Percentiles rank a stretch among this genome's conserved stretches.
Evolutionary conservation across 2,113 vertebrate genomes (phyloP).

Genomic region (Leptosomus discolor): DNA sequence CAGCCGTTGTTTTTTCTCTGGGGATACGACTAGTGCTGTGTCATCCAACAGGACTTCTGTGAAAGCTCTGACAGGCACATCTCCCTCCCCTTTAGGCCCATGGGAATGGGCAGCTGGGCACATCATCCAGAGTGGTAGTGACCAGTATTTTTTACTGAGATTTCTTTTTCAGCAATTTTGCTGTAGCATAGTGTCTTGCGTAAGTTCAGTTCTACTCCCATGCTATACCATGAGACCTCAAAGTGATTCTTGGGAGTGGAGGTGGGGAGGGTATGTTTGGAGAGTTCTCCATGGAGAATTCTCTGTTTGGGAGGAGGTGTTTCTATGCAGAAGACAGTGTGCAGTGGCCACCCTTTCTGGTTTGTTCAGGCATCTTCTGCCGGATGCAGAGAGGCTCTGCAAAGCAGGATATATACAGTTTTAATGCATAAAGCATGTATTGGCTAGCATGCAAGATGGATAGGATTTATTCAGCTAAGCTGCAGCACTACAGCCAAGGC

Average conservation of each 20-base stretch:
- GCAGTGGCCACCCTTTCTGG: neutral
- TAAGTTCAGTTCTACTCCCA: neutral
- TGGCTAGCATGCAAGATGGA: neutral
- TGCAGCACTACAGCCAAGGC: accelerated
- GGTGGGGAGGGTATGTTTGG: neutral
- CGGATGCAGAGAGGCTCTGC: neutral
- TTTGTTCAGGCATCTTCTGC: neutral
- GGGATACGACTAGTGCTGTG: neutral
- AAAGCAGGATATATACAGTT: neutral
- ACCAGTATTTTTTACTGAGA: neutral
- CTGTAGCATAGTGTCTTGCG: neutral
- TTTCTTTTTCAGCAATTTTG: neutral
- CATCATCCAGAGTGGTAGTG: neutral
- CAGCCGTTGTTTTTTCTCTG: neutral
- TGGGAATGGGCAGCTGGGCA: neutral
- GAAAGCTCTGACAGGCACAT: neutral
- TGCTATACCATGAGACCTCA: neutral
- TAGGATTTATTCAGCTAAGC: accelerated
- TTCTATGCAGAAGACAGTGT: neutral
- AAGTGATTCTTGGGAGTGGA: neutral
- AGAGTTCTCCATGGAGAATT: neutral
- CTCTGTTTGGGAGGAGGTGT: neutral
- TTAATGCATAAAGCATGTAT: neutral
- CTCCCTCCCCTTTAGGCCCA: neutral
- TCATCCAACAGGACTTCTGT: neutral